phyloP scores from a whole-genome alignment of 2,797 vertebrate genomes.

The Rhinichthys osculus region DNA sequence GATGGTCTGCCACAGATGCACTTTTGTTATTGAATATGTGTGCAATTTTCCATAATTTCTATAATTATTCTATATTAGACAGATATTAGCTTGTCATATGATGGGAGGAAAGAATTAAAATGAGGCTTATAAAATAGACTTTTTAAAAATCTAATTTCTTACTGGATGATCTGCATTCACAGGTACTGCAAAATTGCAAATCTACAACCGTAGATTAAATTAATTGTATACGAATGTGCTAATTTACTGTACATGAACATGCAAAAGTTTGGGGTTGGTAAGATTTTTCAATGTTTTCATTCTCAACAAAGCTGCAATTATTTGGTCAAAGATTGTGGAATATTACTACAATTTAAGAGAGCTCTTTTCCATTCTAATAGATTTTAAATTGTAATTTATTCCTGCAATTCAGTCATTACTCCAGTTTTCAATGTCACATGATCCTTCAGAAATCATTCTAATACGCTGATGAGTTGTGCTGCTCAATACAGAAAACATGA shows the following conservation, averaged over 20 bases:
- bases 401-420: no score
- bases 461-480: background rate
- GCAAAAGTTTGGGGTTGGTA: background rate
- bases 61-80: slow-evolving; percentile 1
- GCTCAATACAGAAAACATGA: background rate
- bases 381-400: background rate
- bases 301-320: background rate
- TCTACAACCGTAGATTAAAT: background rate
- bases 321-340: background rate
- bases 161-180: background rate
- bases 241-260: background rate
- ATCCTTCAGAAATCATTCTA: background rate
- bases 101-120: background rate
- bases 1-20: slow-evolving; percentile 9
- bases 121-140: background rate
- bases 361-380: background rate
- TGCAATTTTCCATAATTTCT: background rate
- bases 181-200: background rate
- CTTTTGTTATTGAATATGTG: background rate
- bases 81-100: background rate
- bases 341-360: background rate
- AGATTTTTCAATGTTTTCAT: no score
- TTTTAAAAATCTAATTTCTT: background rate
- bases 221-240: background rate
- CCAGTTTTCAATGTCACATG: background rate